A percentile compares a stretch with the other conserved stretches of the same genome.
These are phyloP conservation scores for Trachelus troglodyta DNA, from an alignment of 2,888 invertebrate genomes.

Conservation along the genomic window DNA sequence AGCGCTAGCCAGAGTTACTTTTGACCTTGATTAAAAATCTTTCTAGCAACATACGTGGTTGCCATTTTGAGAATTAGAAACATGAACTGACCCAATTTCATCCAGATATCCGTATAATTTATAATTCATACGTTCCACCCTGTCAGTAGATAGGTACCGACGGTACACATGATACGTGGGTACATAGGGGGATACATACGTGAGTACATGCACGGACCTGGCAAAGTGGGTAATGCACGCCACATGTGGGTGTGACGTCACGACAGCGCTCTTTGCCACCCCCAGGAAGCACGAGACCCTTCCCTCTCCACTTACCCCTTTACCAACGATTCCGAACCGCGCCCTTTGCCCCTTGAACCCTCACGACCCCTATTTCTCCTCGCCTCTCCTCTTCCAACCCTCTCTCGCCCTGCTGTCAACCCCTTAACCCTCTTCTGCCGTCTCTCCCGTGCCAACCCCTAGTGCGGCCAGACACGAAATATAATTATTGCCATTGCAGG, in stretches of 20 bases:
- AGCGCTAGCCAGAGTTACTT: background rate
- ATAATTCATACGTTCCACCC: background rate
- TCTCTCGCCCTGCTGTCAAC: background rate
- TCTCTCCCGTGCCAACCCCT: background rate
- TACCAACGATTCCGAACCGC: background rate
- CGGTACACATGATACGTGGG: background rate
- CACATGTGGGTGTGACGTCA: slow-evolving; percentile 56
- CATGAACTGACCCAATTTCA: background rate
- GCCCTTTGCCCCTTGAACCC: slow-evolving; percentile 5
- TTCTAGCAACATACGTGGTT: background rate
- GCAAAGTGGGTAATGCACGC: slow-evolving; percentile 52
- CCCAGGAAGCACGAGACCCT: background rate
- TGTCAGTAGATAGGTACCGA: background rate
- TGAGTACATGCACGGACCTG: slow-evolving; percentile 28
- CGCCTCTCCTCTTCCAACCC: slow-evolving; percentile 11
- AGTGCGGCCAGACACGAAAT: background rate
- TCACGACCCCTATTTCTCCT: slow-evolving; percentile 7
- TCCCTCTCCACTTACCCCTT: slow-evolving; percentile 2
- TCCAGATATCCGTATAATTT: background rate
- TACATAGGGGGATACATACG: slow-evolving; percentile 8
- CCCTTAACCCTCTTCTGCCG: background rate
- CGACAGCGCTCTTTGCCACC: slow-evolving; percentile 14
- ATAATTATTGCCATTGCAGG: background rate
- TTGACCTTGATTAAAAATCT: background rate
- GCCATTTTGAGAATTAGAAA: background rate